Evolutionary conservation across 37 sponge, comb jelly and placozoan genomes (phyloP).

Genomic region (Lycopodina hypogea): DNA sequence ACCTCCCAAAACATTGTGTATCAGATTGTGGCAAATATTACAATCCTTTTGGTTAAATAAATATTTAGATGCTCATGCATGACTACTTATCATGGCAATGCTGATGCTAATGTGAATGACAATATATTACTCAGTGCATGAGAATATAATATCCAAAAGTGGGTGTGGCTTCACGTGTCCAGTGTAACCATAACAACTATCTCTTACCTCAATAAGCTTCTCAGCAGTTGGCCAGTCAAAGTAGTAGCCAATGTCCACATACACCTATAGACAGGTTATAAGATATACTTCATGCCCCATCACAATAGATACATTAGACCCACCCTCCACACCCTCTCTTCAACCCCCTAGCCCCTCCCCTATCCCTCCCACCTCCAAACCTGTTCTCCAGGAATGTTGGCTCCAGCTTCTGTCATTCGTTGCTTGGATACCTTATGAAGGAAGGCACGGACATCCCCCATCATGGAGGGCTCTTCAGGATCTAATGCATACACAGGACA

Average conservation of each 20-base stretch:
- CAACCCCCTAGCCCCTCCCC: too few relatives aligned
- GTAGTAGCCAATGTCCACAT: constrained; percentile 55
- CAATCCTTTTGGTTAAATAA: too few relatives aligned
- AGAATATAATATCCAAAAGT: too few relatives aligned
- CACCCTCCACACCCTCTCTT: too few relatives aligned
- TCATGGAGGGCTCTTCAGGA: constrained; percentile 22
- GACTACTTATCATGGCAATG: too few relatives aligned
- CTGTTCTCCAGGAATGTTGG: constrained; percentile 30
- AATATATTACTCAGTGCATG: too few relatives aligned
- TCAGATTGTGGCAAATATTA: too few relatives aligned
- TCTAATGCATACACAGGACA: constrained; percentile 30
- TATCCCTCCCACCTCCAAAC: constrained; percentile 13
- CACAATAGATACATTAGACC: not conserved
- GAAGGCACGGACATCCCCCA: constrained; percentile 35
- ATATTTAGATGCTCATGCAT: too few relatives aligned
- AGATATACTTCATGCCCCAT: not conserved
- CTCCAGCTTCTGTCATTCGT: constrained; percentile 31
- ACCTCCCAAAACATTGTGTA: too few relatives aligned
- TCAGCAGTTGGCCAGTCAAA: constrained; percentile 40
- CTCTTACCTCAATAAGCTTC: constrained; percentile 35
- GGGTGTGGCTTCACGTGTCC: too few relatives aligned
- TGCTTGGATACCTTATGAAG: constrained; percentile 51
- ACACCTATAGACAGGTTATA: constrained; percentile 36
- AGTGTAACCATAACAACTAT: too few relatives aligned
- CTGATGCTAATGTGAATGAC: too few relatives aligned